Evolutionary conservation across 2,113 vertebrate species (phyloP), one percentile per base, ranked within the genome.

Genomic region (Atractosteus spatula): DNA sequence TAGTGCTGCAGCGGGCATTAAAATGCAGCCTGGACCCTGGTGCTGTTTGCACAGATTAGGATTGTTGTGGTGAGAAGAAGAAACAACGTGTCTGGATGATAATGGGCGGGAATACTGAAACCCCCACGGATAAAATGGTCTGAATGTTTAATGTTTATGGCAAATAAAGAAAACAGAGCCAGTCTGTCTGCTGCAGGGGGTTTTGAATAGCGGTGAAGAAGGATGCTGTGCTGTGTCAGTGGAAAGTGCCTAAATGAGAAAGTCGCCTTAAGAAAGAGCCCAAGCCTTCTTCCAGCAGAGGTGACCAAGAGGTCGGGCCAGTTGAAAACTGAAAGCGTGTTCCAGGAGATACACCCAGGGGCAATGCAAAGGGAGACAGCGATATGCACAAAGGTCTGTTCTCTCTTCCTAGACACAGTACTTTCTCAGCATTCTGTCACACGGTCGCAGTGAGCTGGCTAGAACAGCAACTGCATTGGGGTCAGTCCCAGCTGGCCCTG

Each of bases 401-500:
- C 55, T 12, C 74, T 78, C 74, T 74, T 77, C 78, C 80, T 80
- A 73, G 1, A 56, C 64, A 41, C 41, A 62, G 68, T 55, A 51
- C 59, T 11, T 74, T 59, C 76, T 78, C 79, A 79, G 78, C 79
- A 74, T 76, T 71, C 68, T 65, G 77, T 86, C 87, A 88, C 82
- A 70, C 87, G 84, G 83, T 81, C 80, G 73, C 71, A 75, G 86
- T 85, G 74, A 80, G 85, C 81, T 82, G 68, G 78, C 76, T 79
- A 76, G 78, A 79, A 81, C 81, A 65, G 73, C 29, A 74, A 77
- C 76, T 76, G 78, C 77, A 79, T 84, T 89, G 85, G 87, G 85
- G 84, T 78, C 75, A 63, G 73, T 81, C 84, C 89, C 84, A 88
- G 73, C 82, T 90, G 87, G 85, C 78, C 78, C 72, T 10, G 68